A percentile compares a stretch with the other conserved stretches of the same genome.
Evolutionary conservation across 2,888 invertebrate species (phyloP).

Genomic region (Spialia ferax): DNA sequence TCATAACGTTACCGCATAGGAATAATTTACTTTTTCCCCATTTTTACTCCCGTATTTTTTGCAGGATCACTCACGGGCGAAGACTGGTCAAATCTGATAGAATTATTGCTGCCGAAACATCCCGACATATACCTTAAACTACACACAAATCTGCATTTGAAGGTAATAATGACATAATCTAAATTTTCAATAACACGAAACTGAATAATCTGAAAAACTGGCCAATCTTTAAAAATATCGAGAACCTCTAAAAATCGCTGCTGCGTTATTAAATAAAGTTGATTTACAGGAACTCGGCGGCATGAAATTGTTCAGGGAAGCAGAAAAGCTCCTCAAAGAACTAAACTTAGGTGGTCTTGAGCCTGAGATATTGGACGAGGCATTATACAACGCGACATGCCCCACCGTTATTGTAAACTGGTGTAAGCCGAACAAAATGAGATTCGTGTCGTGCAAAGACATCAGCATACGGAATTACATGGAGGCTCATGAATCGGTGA

Average conservation of each 20-base stretch:
- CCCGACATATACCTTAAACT: slow-evolving; percentile 78
- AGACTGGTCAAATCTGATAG: slow-evolving; percentile 87
- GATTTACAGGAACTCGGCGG: slow-evolving; percentile 76
- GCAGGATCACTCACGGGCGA: slow-evolving; percentile 86
- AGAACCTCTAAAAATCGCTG: not conserved
- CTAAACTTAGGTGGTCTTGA: slow-evolving; percentile 79
- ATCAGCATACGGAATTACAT: slow-evolving; percentile 81
- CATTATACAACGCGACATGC: slow-evolving; percentile 77
- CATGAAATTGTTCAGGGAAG: slow-evolving; percentile 76
- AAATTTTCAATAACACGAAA: not conserved
- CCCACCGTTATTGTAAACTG: slow-evolving; percentile 79
- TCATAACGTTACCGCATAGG: too few relatives aligned
- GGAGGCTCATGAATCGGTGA: slow-evolving; percentile 82
- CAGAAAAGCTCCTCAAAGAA: slow-evolving; percentile 72
- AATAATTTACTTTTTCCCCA: too few relatives aligned
- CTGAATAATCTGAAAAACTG: too few relatives aligned
- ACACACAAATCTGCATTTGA: slow-evolving; percentile 75
- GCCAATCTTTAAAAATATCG: not conserved
- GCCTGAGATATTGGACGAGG: slow-evolving; percentile 75
- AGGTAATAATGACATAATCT: slow-evolving; percentile 56
- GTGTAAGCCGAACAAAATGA: slow-evolving; percentile 78
- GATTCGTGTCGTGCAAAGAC: slow-evolving; percentile 81
- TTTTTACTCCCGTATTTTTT: slow-evolving; percentile 45
- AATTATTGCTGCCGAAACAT: slow-evolving; percentile 84
- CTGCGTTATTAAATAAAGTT: not conserved